Evolutionary conservation across 1,140 invertebrate species (phyloP).

Genomic region (Cydia splendana): DNA sequence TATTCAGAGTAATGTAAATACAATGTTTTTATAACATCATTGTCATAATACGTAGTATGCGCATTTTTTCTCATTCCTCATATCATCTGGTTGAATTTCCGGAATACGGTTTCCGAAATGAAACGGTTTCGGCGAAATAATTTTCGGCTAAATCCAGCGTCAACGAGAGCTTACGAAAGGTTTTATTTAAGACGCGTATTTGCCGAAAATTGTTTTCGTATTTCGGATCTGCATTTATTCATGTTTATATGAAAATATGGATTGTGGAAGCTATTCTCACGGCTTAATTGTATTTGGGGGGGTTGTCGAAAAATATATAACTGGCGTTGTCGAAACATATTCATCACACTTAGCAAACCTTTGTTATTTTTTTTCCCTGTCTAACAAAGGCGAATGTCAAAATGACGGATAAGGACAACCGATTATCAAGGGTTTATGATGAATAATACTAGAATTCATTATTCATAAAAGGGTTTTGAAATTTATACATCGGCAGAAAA

Average conservation of each 20-base stretch:
- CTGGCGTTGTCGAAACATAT: too few relatives aligned
- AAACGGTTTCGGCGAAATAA: conserved; percentile 21
- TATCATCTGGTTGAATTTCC: conserved; percentile 8
- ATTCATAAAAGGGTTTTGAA: too few relatives aligned
- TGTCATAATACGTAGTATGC: not conserved
- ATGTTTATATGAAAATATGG: conserved; percentile 55
- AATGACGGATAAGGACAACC: too few relatives aligned
- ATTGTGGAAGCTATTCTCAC: conserved; percentile 36
- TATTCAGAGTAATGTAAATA: too few relatives aligned
- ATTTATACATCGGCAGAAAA: too few relatives aligned
- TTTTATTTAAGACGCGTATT: not conserved
- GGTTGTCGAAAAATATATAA: conserved; percentile 2
- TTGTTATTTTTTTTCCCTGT: too few relatives aligned
- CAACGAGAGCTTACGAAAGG: not conserved
- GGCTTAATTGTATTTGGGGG: conserved; percentile 15
- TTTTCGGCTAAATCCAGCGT: conserved; percentile 3
- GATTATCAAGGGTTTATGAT: too few relatives aligned
- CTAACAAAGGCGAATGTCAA: too few relatives aligned
- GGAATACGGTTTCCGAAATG: not conserved
- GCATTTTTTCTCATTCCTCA: conserved; percentile 9
- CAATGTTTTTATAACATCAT: not conserved
- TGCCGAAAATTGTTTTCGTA: conserved; percentile 47
- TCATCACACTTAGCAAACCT: too few relatives aligned
- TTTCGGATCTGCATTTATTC: conserved; percentile 66
- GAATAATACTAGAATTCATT: too few relatives aligned